Conservation (phyloP, 1,140 invertebrate species). For the Calycopis cecrops region DNA sequence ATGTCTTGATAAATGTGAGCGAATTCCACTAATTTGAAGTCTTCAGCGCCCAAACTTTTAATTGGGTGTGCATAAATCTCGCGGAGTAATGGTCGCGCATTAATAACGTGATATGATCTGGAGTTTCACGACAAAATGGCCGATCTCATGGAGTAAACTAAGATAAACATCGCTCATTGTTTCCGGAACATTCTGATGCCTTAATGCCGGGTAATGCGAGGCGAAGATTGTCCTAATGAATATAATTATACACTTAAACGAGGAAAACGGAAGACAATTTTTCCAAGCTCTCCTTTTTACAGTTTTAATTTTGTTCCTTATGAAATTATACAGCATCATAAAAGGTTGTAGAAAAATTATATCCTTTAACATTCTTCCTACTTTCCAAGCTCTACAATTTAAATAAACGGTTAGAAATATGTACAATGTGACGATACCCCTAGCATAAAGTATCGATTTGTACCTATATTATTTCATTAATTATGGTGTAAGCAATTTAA, state of each 20-base stretch:
- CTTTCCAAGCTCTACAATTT: no score
- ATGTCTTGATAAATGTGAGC: constrained; percentile 73
- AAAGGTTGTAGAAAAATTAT: no score
- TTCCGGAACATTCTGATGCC: constrained; percentile 36
- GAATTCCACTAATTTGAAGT: constrained; percentile 71
- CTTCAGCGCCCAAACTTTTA: constrained; percentile 69
- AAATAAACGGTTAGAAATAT: no score
- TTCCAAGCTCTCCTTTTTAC: constrained; percentile 1
- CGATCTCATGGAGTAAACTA: constrained; percentile 38
- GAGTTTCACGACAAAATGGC: constrained; percentile 52
- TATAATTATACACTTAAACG: constrained; percentile 16
- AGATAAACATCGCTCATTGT: constrained; percentile 67
- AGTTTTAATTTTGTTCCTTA: background rate
- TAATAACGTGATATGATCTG: constrained; percentile 46
- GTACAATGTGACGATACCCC: no score
- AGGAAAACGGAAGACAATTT: constrained; percentile 1
- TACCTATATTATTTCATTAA: no score
- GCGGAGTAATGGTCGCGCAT: constrained; percentile 56
- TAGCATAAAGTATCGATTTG: no score
- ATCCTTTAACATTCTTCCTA: no score
- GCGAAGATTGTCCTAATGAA: constrained; percentile 20
- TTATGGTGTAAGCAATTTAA: no score
- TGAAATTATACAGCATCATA: no score
- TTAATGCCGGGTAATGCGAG: constrained; percentile 28
- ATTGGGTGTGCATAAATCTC: constrained; percentile 68